Evolutionary conservation across 2,113 vertebrate genomes (phyloP), one percentile per base, ranked within the genome.

Genomic region (Lepus americanus): DNA sequence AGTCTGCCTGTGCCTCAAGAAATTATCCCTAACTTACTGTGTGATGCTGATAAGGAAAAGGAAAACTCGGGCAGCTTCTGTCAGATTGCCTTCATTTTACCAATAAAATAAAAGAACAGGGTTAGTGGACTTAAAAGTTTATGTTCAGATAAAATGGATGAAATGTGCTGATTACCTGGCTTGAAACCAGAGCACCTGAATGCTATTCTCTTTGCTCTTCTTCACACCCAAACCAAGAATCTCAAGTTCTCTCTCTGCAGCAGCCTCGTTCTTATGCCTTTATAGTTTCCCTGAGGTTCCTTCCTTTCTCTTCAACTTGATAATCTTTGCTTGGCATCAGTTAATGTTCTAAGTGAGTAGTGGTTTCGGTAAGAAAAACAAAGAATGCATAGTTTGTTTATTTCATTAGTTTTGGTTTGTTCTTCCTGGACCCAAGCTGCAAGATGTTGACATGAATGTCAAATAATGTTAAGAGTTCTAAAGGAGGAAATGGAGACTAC

Each of bases 21-120:
- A 93, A 59, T 63, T 23, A 27, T 81, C 36, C 69, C 13, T 70
- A 81, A 31, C 9, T 23, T 53, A 64, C 14, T 76, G 51, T 25
- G 72, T 44, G 63, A 88, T 72, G n/a, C 61, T 39, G n/a, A 69
- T 61, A 72, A 70, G 63, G 14, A 29, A 67, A 87, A 70, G 76
- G 69, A 78, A 93, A 87, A 78, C 55, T 64, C 66, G 14, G 44
- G 80, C 39, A 25, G 63, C 44, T 78, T 92, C 94, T 89, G 73
- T 94, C 2, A 78, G 29, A 51, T 61, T n/a, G 33, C 16, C 39
- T 76, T 79, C 33, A 33, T 63, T 89, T 92, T 87, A 44, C 84
- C 74, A 89, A 31, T 80, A 80, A 83, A 95, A 87, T 25, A 84
- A 87, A 61, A 76, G 66, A 79, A 77, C 33, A 79, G 39, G 6